A percentile compares a stretch with the other conserved stretches of the same genome.
Evolutionary conservation across 1,140 invertebrate genomes (phyloP).

Genomic region (Drosophila trapezifrons): DNA sequence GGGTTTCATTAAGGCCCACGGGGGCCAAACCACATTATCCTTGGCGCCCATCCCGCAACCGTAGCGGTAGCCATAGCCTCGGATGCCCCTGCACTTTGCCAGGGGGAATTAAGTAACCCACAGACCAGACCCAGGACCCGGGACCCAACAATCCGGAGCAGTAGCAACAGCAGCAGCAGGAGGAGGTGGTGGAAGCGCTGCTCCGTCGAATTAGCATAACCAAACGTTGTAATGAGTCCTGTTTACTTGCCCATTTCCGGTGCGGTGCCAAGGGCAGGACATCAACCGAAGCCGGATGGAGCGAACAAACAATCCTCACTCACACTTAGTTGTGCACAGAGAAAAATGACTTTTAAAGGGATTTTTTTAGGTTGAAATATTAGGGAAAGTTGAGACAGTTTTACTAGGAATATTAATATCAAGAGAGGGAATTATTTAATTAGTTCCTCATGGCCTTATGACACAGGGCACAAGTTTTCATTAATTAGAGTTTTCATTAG

Average conservation of each 20-base stretch:
- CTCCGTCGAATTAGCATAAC: conserved; percentile 74
- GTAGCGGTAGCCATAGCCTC: background rate
- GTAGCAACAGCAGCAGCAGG: background rate
- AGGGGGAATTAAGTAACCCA: conserved; percentile 53
- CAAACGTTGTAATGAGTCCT: conserved; percentile 80
- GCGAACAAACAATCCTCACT: conserved; percentile 28
- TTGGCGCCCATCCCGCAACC: conserved; percentile 19
- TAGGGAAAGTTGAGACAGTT: no score
- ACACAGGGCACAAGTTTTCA: no score
- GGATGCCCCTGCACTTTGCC: conserved; percentile 50
- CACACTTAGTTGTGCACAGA: conserved; percentile 7
- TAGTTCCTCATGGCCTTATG: no score
- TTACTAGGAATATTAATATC: background rate
- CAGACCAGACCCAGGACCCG: conserved; percentile 16
- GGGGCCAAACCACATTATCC: conserved; percentile 67
- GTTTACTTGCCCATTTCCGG: conserved; percentile 81
- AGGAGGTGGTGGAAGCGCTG: conserved; percentile 50
- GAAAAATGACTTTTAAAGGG: background rate
- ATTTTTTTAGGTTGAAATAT: background rate
- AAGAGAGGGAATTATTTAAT: background rate
- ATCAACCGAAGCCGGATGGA: conserved; percentile 47
- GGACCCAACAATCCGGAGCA: background rate
- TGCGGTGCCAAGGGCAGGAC: conserved; percentile 46
- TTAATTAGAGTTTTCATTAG: no score
- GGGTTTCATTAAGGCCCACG: conserved; percentile 74